Conservation (phyloP, 2,888 invertebrate genomes). For the Drosophila quinaria region DNA sequence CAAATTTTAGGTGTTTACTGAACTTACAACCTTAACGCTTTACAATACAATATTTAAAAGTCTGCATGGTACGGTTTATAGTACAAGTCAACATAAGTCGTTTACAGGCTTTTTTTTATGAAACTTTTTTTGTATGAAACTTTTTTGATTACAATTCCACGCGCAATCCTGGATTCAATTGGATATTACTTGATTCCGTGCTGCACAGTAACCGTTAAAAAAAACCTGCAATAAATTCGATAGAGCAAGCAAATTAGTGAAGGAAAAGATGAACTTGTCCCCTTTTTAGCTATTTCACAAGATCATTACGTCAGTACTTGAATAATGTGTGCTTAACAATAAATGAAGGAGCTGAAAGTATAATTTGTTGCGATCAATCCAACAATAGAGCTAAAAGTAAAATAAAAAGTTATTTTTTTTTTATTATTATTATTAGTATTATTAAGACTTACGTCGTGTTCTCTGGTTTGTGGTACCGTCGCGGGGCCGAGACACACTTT, state of each 20-base stretch:
- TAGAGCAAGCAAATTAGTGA: not conserved
- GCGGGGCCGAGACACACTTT: not conserved
- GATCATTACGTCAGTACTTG: not conserved
- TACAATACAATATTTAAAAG: too few species aligned
- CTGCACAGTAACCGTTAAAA: not conserved
- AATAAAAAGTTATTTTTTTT: not conserved
- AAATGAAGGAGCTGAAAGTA: too few species aligned
- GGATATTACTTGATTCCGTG: slow-evolving; percentile 1
- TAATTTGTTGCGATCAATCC: not conserved
- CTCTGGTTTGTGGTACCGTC: slow-evolving; percentile 11
- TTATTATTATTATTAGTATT: too few species aligned
- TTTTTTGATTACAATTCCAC: not conserved
- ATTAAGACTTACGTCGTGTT: not conserved
- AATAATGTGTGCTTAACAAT: not conserved
- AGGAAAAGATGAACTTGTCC: not conserved
- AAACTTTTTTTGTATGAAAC: not conserved
- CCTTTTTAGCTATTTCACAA: slow-evolving; percentile 1
- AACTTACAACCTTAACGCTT: too few species aligned
- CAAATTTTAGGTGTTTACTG: too few species aligned
- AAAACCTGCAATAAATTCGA: not conserved
- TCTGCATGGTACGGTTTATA: not conserved
- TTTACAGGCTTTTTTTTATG: too few species aligned
- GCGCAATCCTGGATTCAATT: slow-evolving; percentile 4
- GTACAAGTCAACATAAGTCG: not conserved
- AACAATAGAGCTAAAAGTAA: not conserved